Evolutionary conservation across 2,888 invertebrate genomes (phyloP), one percentile per base, ranked within the genome.

Genomic region (Piscicola geometra): DNA sequence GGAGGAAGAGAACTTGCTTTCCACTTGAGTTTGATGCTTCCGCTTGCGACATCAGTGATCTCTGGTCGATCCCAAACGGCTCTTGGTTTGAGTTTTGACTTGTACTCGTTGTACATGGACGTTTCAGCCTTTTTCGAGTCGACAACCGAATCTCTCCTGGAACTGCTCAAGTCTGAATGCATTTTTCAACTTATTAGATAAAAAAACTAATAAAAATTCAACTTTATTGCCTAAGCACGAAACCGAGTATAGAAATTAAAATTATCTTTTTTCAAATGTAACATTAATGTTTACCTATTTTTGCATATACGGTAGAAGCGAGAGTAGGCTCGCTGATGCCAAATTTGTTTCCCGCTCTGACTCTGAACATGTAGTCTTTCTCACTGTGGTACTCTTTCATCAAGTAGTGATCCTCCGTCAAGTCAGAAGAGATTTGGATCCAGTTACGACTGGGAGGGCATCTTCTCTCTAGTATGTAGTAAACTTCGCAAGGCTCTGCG

Each of bases 291-390:
- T 2, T 18, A 79, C 80, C 76, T 25, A 77, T 77, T 28, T 76
- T 78, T 76, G 82, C 81, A 69, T 80, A 83, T n/a, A 83, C 78
- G 0, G 81, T 80, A 0, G 93, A 93, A 83, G 91, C 93, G 1
- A 97, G 94, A 75, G 95, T 95, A 0, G 98, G 96, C 83, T 98
- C 97, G 86, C 94, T 94, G 80, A 94, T 90, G 67, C 98, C 98
- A 85, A 92, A 94, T 85, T 94, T 93, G 87, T 98, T 99, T 85
- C 95, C 94, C 1, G 98, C 97, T 36, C 97, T 89, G 50, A 98
- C 90, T 78, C 98, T 89, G 88, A 97, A 95, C 86, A 92, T 92
- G 87, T 99, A 99, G 86, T 97, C 96, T 80, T 93, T 89, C 87
- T 93, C 93, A 0, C 97, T 94, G 83, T 93, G 91, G 79, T 99